Percentiles rank a stretch among this genome's conserved stretches.
Evolutionary conservation across 23 tunicate species (phyloP).

Genomic region (Trididemnum nubilum): DNA sequence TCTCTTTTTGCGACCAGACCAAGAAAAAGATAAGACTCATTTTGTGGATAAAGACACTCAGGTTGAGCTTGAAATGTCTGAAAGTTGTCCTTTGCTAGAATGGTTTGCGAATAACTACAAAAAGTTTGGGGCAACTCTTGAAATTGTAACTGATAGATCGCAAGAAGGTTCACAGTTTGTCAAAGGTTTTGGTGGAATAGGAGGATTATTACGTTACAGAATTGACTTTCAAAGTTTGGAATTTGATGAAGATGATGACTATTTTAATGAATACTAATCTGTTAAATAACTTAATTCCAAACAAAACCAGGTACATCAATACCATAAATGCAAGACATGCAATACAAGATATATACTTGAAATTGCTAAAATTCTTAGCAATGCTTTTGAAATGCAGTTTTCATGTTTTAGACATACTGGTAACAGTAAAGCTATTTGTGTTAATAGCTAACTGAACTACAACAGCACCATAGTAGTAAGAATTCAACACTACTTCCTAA

Average conservation of each 20-base stretch:
- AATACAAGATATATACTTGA: no score
- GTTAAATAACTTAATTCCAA: no score
- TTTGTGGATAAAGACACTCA: slow-evolving; percentile 93
- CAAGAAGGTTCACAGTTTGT: slow-evolving; percentile 99
- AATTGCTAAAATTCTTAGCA: no score
- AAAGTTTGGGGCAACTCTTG: slow-evolving; percentile 90
- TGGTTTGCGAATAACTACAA: slow-evolving; percentile 99
- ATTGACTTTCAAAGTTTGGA: slow-evolving; percentile 92
- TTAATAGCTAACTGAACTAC: no score
- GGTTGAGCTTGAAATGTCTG: slow-evolving; percentile 90
- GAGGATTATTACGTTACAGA: slow-evolving; percentile 94
- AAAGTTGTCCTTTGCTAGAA: slow-evolving; percentile 77
- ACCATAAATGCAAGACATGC: no score
- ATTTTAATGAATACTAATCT: slow-evolving; percentile 82
- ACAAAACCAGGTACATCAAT: no score
- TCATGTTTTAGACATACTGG: no score
- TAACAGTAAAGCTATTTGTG: no score
- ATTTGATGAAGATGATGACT: slow-evolving; percentile 85
- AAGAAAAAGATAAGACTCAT: slow-evolving; percentile 96
- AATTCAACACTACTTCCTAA: no score
- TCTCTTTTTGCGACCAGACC: slow-evolving; percentile 81
- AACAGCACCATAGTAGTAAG: no score
- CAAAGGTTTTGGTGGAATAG: slow-evolving; percentile 99
- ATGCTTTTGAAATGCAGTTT: neutral
- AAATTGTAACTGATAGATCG: slow-evolving; percentile 96